phyloP scores from a whole-genome alignment of 1,140 invertebrate species.

The Drosophila insularis region DNA sequence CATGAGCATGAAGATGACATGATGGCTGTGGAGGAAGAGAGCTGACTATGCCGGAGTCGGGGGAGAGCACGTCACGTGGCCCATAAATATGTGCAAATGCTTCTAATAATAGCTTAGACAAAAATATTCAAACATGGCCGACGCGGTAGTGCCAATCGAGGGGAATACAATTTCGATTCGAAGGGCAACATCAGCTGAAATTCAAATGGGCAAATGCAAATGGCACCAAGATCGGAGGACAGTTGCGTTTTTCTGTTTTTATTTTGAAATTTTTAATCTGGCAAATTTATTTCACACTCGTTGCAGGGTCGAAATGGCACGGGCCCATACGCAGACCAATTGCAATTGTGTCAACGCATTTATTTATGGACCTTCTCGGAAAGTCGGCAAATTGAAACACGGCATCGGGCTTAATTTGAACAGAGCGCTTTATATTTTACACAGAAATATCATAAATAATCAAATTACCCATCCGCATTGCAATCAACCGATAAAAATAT shows the following conservation, averaged over 20 bases:
- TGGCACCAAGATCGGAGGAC: slow-evolving; percentile 1
- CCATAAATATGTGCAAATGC: slow-evolving; percentile 74
- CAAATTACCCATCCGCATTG: slow-evolving; percentile 74
- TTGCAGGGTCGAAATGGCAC: slow-evolving; percentile 28
- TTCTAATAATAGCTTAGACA: slow-evolving; percentile 69
- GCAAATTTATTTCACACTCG: slow-evolving; percentile 71
- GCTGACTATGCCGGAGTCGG: not conserved
- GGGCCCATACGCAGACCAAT: not conserved
- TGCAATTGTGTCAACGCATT: slow-evolving; percentile 47
- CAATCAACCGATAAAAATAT: slow-evolving; percentile 79
- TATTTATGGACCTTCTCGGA: slow-evolving; percentile 51
- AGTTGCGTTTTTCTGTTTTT: slow-evolving; percentile 49
- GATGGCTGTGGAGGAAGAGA: not conserved
- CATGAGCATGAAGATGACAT: not conserved
- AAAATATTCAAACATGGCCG: slow-evolving; percentile 33
- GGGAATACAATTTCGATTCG: not conserved
- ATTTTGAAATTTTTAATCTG: slow-evolving; percentile 36
- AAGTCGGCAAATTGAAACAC: slow-evolving; percentile 58
- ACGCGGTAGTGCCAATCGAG: not conserved
- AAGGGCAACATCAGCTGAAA: slow-evolving; percentile 29
- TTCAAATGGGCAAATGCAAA: slow-evolving; percentile 12
- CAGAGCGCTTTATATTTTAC: not conserved
- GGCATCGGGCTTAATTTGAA: slow-evolving; percentile 52
- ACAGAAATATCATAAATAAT: slow-evolving; percentile 64
- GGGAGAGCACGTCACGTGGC: slow-evolving; percentile 55